A percentile compares a stretch with the other conserved stretches of the same genome.
These are phyloP conservation scores for Anarsia innoxiella DNA, from an alignment of 2,888 invertebrate genomes.

Conservation along the genomic window DNA sequence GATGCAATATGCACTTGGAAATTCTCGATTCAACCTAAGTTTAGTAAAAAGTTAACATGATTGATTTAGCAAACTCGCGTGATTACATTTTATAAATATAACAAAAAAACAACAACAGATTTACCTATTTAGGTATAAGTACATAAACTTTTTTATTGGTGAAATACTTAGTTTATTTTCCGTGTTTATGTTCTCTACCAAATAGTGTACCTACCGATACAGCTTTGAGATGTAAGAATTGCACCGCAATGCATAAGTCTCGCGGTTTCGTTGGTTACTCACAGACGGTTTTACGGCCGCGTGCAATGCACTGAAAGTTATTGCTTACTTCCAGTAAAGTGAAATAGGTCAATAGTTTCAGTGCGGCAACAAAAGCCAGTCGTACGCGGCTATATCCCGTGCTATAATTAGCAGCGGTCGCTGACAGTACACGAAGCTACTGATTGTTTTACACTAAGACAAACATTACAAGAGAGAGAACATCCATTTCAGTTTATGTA, in stretches of 20 bases:
- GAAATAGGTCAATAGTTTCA: slow-evolving; percentile 75
- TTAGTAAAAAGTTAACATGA: background rate
- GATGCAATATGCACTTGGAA: background rate
- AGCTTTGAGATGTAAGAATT: no score
- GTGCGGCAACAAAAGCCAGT: slow-evolving; percentile 70
- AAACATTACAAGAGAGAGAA: no score
- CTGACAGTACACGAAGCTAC: slow-evolving; percentile 29
- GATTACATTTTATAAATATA: no score
- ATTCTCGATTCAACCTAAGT: background rate
- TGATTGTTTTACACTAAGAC: slow-evolving; percentile 6
- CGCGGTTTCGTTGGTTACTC: slow-evolving; percentile 46
- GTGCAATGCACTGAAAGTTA: slow-evolving; percentile 69
- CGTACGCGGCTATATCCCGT: slow-evolving; percentile 54
- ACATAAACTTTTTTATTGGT: no score
- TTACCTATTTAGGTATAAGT: no score
- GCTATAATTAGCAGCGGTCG: slow-evolving; percentile 54
- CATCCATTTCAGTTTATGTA: no score
- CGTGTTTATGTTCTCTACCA: no score
- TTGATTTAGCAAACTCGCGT: no score
- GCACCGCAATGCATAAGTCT: slow-evolving; percentile 26
- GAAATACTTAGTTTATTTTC: no score
- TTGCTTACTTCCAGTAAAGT: slow-evolving; percentile 71
- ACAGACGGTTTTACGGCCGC: slow-evolving; percentile 56
- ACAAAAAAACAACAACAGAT: no score
- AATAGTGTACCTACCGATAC: no score